phyloP scores from a whole-genome alignment of 2,888 invertebrate species.

The Agrotis clavis region DNA sequence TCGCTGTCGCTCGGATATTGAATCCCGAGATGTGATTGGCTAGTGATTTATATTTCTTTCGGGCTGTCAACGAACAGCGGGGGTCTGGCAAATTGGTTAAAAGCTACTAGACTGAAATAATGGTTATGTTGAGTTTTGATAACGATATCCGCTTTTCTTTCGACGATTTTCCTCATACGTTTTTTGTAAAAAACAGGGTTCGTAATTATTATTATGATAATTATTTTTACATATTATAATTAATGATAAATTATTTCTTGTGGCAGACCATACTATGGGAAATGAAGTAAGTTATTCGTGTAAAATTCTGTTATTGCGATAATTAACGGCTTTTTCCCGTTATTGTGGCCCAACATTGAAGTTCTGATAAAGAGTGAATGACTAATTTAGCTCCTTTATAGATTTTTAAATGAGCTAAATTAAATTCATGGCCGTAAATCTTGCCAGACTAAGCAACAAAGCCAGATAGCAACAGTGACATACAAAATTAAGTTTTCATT shows the following conservation, averaged over 20 bases:
- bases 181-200: background rate
- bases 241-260: too few relatives aligned
- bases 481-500: constrained; percentile 48
- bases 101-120: constrained; percentile 25
- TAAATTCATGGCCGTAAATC: background rate
- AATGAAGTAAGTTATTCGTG: too few relatives aligned
- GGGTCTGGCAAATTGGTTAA: constrained; percentile 37
- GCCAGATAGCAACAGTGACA: constrained; percentile 47
- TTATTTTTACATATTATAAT: too few relatives aligned
- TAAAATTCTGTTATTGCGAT: background rate
- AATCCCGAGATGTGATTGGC: constrained; percentile 43
- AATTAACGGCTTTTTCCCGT: too few relatives aligned
- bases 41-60: constrained; percentile 55
- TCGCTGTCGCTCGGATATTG: constrained; percentile 44
- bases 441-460: constrained; percentile 2
- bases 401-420: too few relatives aligned
- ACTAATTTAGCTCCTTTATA: too few relatives aligned
- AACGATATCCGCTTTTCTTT: constrained; percentile 3
- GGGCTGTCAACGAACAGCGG: constrained; percentile 23
- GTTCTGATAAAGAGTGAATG: too few relatives aligned
- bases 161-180: background rate
- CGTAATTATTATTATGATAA: too few relatives aligned
- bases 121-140: constrained; percentile 3
- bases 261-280: too few relatives aligned
- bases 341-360: too few relatives aligned